A percentile compares a stretch with the other conserved stretches of the same genome.
These are phyloP conservation scores for Eurystomus gularis DNA, from an alignment of 2,113 vertebrate species.

Conservation along the genomic window DNA sequence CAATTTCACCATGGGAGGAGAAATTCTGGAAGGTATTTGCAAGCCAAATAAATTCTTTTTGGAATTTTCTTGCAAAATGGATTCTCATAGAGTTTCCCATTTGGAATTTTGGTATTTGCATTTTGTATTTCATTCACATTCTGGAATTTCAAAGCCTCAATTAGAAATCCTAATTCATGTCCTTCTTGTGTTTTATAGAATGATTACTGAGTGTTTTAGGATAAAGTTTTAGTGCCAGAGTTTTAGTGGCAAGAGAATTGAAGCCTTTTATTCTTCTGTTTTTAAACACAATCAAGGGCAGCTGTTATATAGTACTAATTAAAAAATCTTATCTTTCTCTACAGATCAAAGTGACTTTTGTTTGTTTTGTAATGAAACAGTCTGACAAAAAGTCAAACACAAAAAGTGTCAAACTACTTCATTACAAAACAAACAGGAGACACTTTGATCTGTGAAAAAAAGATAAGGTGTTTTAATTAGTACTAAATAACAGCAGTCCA, in stretches of 20 bases:
- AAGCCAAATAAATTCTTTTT: not conserved
- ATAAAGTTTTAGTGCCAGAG: not conserved
- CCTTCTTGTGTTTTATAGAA: not conserved
- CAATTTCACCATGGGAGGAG: not conserved
- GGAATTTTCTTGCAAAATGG: not conserved
- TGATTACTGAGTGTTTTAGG: not conserved
- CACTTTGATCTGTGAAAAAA: constrained; percentile 60
- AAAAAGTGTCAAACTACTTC: constrained; percentile 39
- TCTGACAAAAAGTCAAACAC: constrained; percentile 51
- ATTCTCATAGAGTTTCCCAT: not conserved
- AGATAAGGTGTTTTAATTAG: constrained; percentile 62
- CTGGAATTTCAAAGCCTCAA: not conserved
- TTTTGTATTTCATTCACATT: not conserved
- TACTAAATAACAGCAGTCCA: constrained; percentile 30
- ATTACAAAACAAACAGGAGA: constrained; percentile 65
- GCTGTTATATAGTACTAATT: constrained; percentile 44
- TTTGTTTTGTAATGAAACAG: constrained; percentile 44
- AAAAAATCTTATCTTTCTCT: constrained; percentile 38
- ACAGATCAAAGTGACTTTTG: constrained; percentile 56
- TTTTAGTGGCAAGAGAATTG: not conserved
- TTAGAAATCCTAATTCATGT: not conserved
- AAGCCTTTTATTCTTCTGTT: constrained; percentile 2
- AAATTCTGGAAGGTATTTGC: not conserved
- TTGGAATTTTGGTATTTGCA: not conserved
- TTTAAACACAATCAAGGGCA: constrained; percentile 16